These are phyloP conservation scores for Caerostris darwini DNA, from an alignment of 1,140 invertebrate genomes.

Conservation along the genomic window DNA sequence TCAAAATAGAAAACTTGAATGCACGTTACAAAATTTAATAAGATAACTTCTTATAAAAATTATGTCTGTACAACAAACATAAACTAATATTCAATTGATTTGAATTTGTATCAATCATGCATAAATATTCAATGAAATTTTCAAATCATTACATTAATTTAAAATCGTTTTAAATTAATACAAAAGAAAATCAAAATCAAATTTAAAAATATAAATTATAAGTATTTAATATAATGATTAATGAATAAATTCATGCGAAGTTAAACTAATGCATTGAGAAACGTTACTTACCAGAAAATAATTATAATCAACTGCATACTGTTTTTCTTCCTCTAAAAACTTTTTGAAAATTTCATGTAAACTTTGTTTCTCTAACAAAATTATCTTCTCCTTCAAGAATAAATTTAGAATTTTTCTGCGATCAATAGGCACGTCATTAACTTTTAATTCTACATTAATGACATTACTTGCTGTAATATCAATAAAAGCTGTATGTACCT, in stretches of 20 bases:
- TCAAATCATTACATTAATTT: neutral
- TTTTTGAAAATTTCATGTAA: neutral
- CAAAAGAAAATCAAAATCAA: neutral
- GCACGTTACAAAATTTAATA: too few species aligned
- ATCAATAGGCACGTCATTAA: neutral
- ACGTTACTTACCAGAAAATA: neutral
- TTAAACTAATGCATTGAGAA: neutral
- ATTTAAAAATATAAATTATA: neutral
- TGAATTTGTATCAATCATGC: too few species aligned
- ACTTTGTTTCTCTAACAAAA: neutral
- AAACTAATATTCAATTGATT: too few species aligned
- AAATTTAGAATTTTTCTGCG: neutral
- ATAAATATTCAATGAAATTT: neutral
- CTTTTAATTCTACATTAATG: constrained; percentile 1
- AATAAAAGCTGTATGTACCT: neutral
- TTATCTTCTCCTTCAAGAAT: neutral
- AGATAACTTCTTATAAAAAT: too few species aligned
- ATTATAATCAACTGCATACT: neutral
- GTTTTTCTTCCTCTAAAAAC: neutral
- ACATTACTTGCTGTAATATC: constrained; percentile 16
- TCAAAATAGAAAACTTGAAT: too few species aligned
- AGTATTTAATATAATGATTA: too few species aligned
- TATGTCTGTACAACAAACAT: too few species aligned
- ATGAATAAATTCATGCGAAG: neutral
- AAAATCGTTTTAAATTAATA: neutral